These are phyloP conservation scores for Syngnathus scovelli DNA, from an alignment of 2,113 vertebrate genomes.

Conservation along the genomic window DNA sequence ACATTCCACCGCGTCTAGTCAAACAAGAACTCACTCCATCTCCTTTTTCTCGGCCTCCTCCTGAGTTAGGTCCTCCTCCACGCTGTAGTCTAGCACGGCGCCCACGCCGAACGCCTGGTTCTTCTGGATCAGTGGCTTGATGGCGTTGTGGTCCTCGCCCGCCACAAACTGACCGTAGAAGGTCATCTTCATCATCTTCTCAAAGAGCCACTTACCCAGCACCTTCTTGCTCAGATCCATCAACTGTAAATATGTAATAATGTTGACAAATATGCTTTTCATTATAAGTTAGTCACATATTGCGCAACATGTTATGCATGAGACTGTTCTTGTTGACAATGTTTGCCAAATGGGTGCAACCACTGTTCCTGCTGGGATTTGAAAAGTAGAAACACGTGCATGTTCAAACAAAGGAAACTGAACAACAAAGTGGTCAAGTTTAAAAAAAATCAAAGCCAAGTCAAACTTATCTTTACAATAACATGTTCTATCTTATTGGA, in stretches of 20 bases:
- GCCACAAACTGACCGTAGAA: conserved; percentile 97
- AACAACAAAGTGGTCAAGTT: too few species aligned
- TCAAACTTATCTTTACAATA: too few species aligned
- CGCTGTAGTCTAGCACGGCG: conserved; percentile 85
- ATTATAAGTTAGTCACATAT: neutral
- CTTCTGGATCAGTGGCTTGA: conserved; percentile 80
- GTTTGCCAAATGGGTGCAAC: too few species aligned
- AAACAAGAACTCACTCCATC: conserved; percentile 70
- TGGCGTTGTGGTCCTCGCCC: conserved; percentile 85
- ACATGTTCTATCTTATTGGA: too few species aligned
- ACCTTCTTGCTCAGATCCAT: conserved; percentile 72
- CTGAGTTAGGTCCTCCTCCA: conserved; percentile 82
- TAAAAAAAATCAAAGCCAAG: too few species aligned
- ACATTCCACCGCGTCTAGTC: neutral
- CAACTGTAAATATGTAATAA: conserved; percentile 58
- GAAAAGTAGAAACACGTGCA: too few species aligned
- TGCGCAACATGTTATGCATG: neutral
- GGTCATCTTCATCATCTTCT: conserved; percentile 90
- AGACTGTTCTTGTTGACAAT: too few species aligned
- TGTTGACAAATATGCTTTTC: too few species aligned
- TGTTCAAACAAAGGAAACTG: too few species aligned
- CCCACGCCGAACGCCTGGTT: conserved; percentile 84
- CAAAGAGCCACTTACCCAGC: conserved; percentile 78
- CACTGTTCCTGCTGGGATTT: too few species aligned
- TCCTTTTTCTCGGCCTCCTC: conserved; percentile 77